Evolutionary conservation across 35 echinoderm and acorn worm species (phyloP).

Genomic region (Apostichopus californicus): DNA sequence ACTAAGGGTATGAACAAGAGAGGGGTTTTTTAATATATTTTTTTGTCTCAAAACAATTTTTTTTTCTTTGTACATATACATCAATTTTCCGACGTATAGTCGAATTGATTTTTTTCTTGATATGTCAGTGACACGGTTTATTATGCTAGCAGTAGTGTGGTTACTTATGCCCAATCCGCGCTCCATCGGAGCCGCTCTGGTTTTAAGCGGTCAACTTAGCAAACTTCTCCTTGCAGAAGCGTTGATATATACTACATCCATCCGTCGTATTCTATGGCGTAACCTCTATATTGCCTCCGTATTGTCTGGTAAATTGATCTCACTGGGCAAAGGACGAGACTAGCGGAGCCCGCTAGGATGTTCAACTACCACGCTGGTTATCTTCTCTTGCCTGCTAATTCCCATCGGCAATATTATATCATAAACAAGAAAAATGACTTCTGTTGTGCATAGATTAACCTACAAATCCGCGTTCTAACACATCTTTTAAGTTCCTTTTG

Average conservation of each 20-base stretch:
- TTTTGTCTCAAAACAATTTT: too few relatives aligned
- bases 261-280: neutral
- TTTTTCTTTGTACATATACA: too few relatives aligned
- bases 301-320: constrained; percentile 38
- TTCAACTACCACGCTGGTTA: constrained; percentile 30
- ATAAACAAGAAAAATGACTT: constrained; percentile 6
- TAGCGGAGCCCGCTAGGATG: constrained; percentile 39
- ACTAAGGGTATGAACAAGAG: too few relatives aligned
- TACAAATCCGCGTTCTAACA: constrained; percentile 29
- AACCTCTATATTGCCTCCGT: constrained; percentile 17
- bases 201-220: neutral
- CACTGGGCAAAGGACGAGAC: constrained; percentile 31
- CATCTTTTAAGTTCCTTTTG: constrained; percentile 27
- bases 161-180: neutral
- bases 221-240: neutral
- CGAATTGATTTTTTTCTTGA: too few relatives aligned
- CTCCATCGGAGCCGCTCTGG: neutral
- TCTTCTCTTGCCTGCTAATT: neutral
- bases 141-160: neutral
- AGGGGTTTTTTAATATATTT: too few relatives aligned
- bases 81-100: too few relatives aligned
- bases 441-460: constrained; percentile 49
- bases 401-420: constrained; percentile 44
- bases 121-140: too few relatives aligned
- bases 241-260: neutral